phyloP scores from a whole-genome alignment of 2,797 vertebrate species.

The Cetoscarus ocellatus region DNA sequence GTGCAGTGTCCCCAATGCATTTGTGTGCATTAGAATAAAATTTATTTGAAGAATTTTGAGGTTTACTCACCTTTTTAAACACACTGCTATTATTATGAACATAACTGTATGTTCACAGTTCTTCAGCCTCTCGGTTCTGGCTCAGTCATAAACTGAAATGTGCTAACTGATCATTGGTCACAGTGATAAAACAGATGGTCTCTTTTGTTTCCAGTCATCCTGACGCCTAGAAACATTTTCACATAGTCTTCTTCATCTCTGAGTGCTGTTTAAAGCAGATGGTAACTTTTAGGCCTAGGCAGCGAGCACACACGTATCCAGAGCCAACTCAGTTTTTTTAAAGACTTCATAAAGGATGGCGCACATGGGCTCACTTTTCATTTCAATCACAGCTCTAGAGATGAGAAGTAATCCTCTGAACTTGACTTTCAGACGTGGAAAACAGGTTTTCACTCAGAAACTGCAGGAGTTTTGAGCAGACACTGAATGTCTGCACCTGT shows the following conservation, averaged over 20 bases:
- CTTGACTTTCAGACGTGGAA: constrained; percentile 3
- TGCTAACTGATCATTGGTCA: constrained; percentile 13
- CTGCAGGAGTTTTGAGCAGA: constrained; percentile 4
- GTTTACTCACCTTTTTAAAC: too few relatives aligned
- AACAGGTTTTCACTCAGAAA: constrained; percentile 6
- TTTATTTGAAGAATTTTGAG: too few relatives aligned
- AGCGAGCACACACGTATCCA: constrained; percentile 18
- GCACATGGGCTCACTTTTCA: constrained; percentile 15
- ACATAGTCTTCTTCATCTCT: constrained; percentile 29
- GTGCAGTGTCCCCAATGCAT: too few relatives aligned
- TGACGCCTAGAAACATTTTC: constrained; percentile 11
- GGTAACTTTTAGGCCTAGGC: constrained; percentile 36
- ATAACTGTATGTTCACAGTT: constrained; percentile 18
- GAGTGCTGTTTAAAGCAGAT: constrained; percentile 41
- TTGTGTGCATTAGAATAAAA: too few relatives aligned
- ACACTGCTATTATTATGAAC: too few relatives aligned
- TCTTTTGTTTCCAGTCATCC: constrained; percentile 28
- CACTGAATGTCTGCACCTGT: constrained; percentile 11
- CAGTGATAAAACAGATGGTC: constrained; percentile 8
- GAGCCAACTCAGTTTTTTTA: constrained; percentile 22
- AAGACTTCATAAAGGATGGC: constrained; percentile 12
- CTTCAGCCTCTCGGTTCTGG: constrained; percentile 4
- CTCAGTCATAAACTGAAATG: constrained; percentile 2
- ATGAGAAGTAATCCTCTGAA: neutral
- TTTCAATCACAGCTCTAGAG: neutral